Base-by-base conservation (phyloP, 2,888 invertebrate genomes). In the Drosophila kanekoi region DNA sequence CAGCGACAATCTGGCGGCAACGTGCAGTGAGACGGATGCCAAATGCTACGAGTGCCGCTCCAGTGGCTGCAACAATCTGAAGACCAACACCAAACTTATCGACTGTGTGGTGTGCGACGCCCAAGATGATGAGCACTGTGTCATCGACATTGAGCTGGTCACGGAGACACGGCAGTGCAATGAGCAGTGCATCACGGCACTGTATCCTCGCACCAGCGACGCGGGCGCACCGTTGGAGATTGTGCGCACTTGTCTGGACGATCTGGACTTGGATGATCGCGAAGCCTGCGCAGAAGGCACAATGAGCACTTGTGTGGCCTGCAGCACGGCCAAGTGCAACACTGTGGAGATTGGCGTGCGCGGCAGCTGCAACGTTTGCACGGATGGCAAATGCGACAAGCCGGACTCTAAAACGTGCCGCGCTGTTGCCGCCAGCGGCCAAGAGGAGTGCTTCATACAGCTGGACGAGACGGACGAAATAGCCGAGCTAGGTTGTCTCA, bases 21-120 rank as follows among this genome's bases (percentile, higher is more conserved):
- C 40, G 0, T 91, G 91, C 53, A 41, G 59, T 3, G 61, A 1
- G 0, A 53, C 45, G 6, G 64, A 48, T 0, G 67, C 62, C 11
- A 51, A 63, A 1, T 92, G 92, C 64, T 81, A 87, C 51, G 75
- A 87, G 40, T 92, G 92, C 40, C 87, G 83, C 20, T 92, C 92
- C 1, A 81, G 72, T 61, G 89, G 83, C 33, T 92, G 92, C 63
- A 92, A 92, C 65, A 51, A 64, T 14, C 82, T 90, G 2, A 60
- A 56, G 8, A 49, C 47, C 23, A 68, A 72, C 16, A 6, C 38
- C 0, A 77, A 89, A 3, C 73, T 89, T 28, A 47, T 91, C 6
- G 79, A 90, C 16, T 92, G 92, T 33, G 13, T 87, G 4, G 52
- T 58, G 13, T 92, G 92, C 62, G 89, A 92, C 69, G 74, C 87